Percentiles rank a stretch among this genome's conserved stretches.
Conservation (phyloP, 2,888 invertebrate genomes). For the Parthenolecanium corni region DNA sequence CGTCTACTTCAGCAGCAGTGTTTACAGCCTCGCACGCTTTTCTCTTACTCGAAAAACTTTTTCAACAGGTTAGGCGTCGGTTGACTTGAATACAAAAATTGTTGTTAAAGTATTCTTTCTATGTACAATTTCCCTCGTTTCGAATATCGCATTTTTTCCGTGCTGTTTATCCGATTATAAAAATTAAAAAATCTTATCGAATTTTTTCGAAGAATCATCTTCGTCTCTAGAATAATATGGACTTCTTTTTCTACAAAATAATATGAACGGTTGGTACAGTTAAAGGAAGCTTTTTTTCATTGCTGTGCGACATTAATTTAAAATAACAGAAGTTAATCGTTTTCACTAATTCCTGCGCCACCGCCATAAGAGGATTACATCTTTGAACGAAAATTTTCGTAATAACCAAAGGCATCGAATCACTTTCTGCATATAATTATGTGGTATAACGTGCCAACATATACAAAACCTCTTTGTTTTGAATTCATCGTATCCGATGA, state of each 20-base stretch:
- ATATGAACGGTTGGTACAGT: not conserved
- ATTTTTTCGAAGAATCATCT: too few relatives aligned
- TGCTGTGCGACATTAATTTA: conserved; percentile 10
- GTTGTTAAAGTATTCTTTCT: not conserved
- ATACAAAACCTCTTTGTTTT: too few relatives aligned
- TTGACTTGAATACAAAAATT: too few relatives aligned
- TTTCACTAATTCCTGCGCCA: conserved; percentile 5
- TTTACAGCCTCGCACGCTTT: too few relatives aligned
- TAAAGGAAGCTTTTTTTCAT: not conserved
- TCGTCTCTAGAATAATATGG: not conserved
- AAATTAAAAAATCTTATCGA: not conserved
- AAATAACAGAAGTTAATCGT: conserved; percentile 20
- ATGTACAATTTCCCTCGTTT: not conserved
- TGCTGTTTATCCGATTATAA: not conserved
- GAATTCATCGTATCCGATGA: too few relatives aligned
- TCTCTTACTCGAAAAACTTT: too few relatives aligned
- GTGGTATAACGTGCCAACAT: too few relatives aligned
- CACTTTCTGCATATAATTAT: conserved; percentile 3
- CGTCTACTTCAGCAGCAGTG: too few relatives aligned
- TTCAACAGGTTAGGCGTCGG: too few relatives aligned
- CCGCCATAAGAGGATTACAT: conserved; percentile 8
- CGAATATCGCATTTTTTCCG: not conserved
- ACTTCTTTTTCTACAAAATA: not conserved
- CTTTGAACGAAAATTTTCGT: conserved; percentile 3
- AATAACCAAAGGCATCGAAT: conserved; percentile 16